Conservation (phyloP, 2,797 vertebrate species). For the Dipus sagitta region DNA sequence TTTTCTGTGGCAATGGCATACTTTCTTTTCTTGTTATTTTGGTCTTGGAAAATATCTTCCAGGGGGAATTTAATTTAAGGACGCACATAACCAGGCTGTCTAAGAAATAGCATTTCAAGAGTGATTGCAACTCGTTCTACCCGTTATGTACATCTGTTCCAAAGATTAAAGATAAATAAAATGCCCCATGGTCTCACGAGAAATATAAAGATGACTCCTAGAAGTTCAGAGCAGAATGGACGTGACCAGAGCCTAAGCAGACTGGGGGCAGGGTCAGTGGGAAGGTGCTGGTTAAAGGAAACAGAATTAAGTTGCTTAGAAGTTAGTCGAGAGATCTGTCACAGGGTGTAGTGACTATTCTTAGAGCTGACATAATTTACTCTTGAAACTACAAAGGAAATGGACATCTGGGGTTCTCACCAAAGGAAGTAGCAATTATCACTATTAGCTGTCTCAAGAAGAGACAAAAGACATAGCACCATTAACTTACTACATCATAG, state of each 20-base stretch:
- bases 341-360: too few relatives aligned
- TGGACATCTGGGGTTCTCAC: not conserved
- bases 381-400: not conserved
- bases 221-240: not conserved
- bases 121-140: not conserved
- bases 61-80: not conserved
- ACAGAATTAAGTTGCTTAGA: not conserved
- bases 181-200: not conserved
- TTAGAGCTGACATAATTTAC: not conserved
- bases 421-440: not conserved
- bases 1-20: not conserved
- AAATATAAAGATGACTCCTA: not conserved
- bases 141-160: not conserved
- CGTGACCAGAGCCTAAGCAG: not conserved
- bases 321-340: not conserved
- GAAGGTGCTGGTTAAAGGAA: not conserved
- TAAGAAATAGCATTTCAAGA: not conserved
- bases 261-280: too few relatives aligned
- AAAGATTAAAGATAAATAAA: not conserved
- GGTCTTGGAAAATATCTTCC: not conserved
- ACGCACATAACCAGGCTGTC: not conserved
- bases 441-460: too few relatives aligned
- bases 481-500: not conserved
- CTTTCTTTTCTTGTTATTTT: constrained; percentile 26
- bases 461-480: too few relatives aligned